Conservation (phyloP, 2,797 vertebrate species). For the Carapus acus region DNA sequence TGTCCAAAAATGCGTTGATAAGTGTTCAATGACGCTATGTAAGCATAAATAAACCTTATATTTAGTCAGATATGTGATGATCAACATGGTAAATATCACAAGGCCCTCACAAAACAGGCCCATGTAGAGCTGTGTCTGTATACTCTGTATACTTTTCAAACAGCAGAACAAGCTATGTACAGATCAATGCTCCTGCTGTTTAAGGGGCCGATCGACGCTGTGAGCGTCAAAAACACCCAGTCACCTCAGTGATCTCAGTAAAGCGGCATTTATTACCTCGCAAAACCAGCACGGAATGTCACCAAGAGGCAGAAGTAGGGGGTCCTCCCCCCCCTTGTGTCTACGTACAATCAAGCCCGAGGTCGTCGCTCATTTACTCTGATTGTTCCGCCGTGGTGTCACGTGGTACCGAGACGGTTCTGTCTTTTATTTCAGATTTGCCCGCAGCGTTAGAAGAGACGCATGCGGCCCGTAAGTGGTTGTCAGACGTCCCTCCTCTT, state of each 20-base stretch:
- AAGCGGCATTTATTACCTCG: slow-evolving; percentile 49
- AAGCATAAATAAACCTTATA: too few species aligned
- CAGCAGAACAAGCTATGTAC: too few species aligned
- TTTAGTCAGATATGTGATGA: too few species aligned
- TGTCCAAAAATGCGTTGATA: too few species aligned
- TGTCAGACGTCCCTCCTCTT: slow-evolving; percentile 30
- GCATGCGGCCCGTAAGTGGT: slow-evolving; percentile 15
- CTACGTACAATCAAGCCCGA: too few species aligned
- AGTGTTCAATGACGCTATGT: too few species aligned
- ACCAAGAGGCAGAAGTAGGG: slow-evolving; percentile 28
- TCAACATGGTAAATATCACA: too few species aligned
- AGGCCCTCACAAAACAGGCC: too few species aligned
- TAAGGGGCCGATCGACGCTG: slow-evolving; percentile 15
- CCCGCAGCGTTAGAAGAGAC: not conserved
- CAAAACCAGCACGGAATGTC: slow-evolving; percentile 55
- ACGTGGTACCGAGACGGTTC: slow-evolving; percentile 14
- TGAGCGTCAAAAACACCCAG: slow-evolving; percentile 41
- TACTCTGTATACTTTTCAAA: too few species aligned
- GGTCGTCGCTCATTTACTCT: too few species aligned
- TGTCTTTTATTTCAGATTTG: too few species aligned
- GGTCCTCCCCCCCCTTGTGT: slow-evolving; percentile 2
- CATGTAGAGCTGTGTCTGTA: too few species aligned
- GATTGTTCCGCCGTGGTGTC: not conserved
- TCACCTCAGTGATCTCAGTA: slow-evolving; percentile 31
- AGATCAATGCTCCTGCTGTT: not conserved